Conservation (phyloP, 2,888 invertebrate genomes). For the Ctena decussata region DNA sequence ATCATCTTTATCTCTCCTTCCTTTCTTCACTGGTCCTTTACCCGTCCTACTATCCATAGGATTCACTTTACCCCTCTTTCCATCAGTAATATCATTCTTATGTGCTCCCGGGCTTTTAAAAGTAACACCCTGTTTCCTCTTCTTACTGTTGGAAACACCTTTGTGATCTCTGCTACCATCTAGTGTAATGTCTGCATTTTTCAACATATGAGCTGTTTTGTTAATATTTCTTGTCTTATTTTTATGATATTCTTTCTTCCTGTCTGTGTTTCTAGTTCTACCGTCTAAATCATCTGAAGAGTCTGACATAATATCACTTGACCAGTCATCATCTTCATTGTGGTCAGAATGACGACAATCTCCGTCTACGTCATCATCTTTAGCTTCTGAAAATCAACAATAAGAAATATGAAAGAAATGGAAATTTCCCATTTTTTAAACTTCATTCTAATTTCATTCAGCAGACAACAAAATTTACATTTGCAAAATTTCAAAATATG, state of each 20-base stretch:
- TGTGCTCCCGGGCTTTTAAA: not conserved
- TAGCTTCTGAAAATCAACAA: not conserved
- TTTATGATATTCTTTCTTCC: too few species aligned
- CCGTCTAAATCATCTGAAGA: not conserved
- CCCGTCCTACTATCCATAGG: slow-evolving; percentile 45
- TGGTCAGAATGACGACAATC: not conserved
- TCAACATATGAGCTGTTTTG: too few species aligned
- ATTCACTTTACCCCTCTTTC: slow-evolving; percentile 44
- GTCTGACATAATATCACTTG: not conserved
- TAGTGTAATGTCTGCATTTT: too few species aligned
- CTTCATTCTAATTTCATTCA: too few species aligned
- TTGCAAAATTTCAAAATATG: too few species aligned
- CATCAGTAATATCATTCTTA: not conserved
- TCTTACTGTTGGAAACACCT: too few species aligned
- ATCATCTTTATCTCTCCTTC: slow-evolving; percentile 12
- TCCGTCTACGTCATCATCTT: not conserved
- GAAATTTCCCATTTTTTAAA: too few species aligned
- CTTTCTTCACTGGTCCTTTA: slow-evolving; percentile 47
- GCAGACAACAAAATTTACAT: too few species aligned
- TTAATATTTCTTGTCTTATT: too few species aligned
- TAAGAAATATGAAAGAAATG: too few species aligned
- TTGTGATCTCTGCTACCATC: too few species aligned
- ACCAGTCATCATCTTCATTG: not conserved
- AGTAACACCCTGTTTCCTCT: not conserved
- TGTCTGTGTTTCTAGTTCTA: not conserved